Percentiles rank a stretch among this genome's conserved stretches.
These are phyloP conservation scores for Malacoctenus gilli DNA, from an alignment of 2,797 vertebrate species.

Conservation along the genomic window DNA sequence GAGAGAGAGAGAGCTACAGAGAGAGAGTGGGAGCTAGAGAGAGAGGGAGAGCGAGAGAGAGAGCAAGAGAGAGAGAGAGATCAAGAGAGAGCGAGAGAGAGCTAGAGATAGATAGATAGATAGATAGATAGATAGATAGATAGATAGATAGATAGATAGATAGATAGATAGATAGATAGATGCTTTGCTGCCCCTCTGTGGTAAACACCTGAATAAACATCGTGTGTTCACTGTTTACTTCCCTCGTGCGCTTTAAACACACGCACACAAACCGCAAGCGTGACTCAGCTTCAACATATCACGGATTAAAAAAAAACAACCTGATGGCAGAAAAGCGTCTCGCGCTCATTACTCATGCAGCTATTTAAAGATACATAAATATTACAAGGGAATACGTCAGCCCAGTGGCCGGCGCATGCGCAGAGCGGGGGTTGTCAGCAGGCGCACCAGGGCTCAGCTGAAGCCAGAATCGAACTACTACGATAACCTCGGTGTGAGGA, in stretches of 20 bases:
- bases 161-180: background rate
- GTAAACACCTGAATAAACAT: conserved; percentile 12
- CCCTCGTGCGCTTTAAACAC: too few relatives aligned
- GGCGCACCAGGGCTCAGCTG: conserved; percentile 6
- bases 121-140: too few relatives aligned
- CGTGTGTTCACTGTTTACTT: background rate
- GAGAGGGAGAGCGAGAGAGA: too few relatives aligned
- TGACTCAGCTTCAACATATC: too few relatives aligned
- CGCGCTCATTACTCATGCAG: background rate
- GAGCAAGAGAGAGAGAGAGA: too few relatives aligned
- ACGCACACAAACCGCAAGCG: too few relatives aligned
- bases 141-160: background rate
- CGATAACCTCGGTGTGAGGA: background rate
- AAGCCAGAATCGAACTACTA: conserved; percentile 21
- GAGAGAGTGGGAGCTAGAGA: too few relatives aligned
- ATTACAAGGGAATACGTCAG: conserved; percentile 39
- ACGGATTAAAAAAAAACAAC: background rate
- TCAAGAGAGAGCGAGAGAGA: too few relatives aligned
- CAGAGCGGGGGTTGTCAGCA: conserved; percentile 33
- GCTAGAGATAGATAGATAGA: too few relatives aligned
- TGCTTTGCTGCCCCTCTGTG: conserved; percentile 66
- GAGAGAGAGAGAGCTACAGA: too few relatives aligned
- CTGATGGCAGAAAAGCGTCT: background rate
- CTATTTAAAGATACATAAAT: conserved; percentile 34
- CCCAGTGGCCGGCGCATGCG: conserved; percentile 47